Conservation (phyloP, 1,140 invertebrate species). For the Macrosteles quadrilineatus region DNA sequence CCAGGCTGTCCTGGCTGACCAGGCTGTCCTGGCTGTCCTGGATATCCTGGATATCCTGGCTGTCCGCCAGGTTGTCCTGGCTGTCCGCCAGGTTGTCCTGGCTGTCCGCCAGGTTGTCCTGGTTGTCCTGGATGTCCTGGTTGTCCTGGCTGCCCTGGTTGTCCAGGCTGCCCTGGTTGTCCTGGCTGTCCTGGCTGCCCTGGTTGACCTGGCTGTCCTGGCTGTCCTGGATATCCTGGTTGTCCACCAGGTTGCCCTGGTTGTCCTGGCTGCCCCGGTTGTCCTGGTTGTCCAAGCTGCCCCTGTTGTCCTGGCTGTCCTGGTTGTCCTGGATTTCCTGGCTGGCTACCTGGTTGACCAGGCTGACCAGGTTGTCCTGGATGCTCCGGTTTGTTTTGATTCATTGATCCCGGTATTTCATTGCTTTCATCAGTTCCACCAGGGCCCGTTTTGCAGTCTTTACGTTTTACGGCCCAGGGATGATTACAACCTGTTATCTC, state of each 20-base stretch:
- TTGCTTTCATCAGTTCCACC: neutral
- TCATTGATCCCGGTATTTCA: no score
- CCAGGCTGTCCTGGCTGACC: neutral
- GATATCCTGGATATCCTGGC: constrained; percentile 15
- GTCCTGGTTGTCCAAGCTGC: constrained; percentile 21
- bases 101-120: neutral
- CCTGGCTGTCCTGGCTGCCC: constrained; percentile 28
- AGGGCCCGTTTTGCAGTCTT: constrained; percentile 32
- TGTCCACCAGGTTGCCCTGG: constrained; percentile 17
- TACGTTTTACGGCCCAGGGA: constrained; percentile 48
- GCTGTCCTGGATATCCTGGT: constrained; percentile 13
- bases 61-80: constrained; percentile 2
- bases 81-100: constrained; percentile 7
- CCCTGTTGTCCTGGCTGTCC: neutral
- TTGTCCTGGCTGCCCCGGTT: constrained; percentile 6
- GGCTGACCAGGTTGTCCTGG: no score
- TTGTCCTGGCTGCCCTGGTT: constrained; percentile 18
- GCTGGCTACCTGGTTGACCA: neutral
- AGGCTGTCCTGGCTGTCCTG: constrained; percentile 10
- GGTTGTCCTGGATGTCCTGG: neutral
- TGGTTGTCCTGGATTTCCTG: constrained; percentile 4
- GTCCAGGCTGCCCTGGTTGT: neutral
- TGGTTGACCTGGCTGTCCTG: constrained; percentile 3
- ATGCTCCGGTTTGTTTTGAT: no score
- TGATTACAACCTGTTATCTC: constrained; percentile 54